Evolutionary conservation across 2,888 invertebrate species (phyloP), one percentile per base, ranked within the genome.

Genomic region (Oegoconia quadripuncta): DNA sequence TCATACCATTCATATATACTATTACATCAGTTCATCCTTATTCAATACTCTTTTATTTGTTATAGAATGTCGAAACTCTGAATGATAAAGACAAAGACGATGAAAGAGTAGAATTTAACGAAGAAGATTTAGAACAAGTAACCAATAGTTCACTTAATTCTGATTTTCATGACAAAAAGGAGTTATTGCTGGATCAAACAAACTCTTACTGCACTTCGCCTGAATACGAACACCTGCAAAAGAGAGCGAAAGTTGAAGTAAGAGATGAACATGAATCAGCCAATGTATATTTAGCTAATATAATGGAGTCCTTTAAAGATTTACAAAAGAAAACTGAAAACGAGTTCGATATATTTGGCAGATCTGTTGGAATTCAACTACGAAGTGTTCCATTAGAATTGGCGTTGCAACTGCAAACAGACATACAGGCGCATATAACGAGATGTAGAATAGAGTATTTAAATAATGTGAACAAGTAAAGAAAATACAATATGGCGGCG

Each of bases 341-440:
- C 26, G 39, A 39, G n/a, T 39, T 39, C 14, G 12, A 17, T 13
- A 31, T 26, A 6, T 39, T 39, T 23, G 39, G 39, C 2, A 20
- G 34, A 6, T 39, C 39, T 6, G 31, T 39, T 20, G 39, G 34
- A 9, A 17, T 39, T 3, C 39, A 39, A 20, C 20, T 39, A 14
- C 34, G 35, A 20, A 39, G 18, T 26, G 14, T 39, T 30, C 39
- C 39, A 4, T 11, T 39, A 20, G 30, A 34, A 25, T 2, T 39
- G 15, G 39, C 39, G 4, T 8, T 39, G 9, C 39, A 34, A 23
- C 13, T 39, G 1, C 39, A 39, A n/a, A 31, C 29, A 9, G 39
- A 39, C 12, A 39, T 39, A 9, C 39, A 39, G 31, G 29, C 34
- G 6, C 39, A 39, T 14, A 39, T 39, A 15, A 34, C 39, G 2